Conservation (phyloP, 2,888 invertebrate species). For the Polietes domitor region DNA sequence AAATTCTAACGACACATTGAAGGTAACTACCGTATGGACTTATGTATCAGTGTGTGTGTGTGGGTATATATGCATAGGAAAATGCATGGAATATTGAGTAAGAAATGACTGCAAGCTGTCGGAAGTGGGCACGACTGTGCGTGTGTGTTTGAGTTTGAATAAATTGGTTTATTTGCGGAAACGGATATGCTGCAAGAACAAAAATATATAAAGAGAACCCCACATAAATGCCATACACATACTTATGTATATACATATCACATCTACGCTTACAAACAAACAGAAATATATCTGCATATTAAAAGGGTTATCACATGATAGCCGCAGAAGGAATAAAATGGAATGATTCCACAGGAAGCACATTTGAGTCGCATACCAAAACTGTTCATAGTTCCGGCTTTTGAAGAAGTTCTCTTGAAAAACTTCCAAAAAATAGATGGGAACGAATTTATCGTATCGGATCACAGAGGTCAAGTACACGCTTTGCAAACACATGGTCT, state of each 20-base stretch:
- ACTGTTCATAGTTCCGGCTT: too few species aligned
- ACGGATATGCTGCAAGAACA: conserved; percentile 60
- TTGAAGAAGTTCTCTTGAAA: too few species aligned
- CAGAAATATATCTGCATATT: not conserved
- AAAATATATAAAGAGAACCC: conserved; percentile 19
- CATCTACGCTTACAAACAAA: conserved; percentile 3
- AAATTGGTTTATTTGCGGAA: conserved; percentile 65
- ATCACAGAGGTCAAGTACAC: too few species aligned
- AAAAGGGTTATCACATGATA: too few species aligned
- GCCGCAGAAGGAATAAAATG: too few species aligned
- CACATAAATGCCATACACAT: conserved; percentile 38
- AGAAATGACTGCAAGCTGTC: not conserved
- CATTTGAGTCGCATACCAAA: too few species aligned
- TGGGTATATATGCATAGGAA: not conserved
- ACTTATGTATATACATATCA: not conserved
- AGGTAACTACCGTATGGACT: too few species aligned
- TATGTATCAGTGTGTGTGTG: not conserved
- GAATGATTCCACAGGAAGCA: too few species aligned
- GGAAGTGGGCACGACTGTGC: not conserved
- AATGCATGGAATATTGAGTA: not conserved
- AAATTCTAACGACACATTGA: not conserved
- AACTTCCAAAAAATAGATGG: too few species aligned
- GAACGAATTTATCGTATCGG: too few species aligned
- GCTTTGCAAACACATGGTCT: too few species aligned
- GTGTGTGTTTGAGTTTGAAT: conserved; percentile 50